Percentiles rank a stretch among this genome's conserved stretches.
Conservation (phyloP, 1,140 invertebrate genomes). For the Plodia interpunctella region DNA sequence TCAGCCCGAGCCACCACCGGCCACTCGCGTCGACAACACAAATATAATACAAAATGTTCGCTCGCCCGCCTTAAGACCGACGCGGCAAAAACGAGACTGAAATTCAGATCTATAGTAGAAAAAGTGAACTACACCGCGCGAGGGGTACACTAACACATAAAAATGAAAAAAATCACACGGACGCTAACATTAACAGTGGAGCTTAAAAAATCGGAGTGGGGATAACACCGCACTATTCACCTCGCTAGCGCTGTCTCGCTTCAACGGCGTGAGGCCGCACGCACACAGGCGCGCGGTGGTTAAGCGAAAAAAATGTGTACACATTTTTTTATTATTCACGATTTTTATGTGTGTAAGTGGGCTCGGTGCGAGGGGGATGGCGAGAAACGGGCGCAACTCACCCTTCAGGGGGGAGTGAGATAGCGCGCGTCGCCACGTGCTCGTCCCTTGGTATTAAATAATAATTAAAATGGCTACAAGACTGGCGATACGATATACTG, state of each 20-base stretch:
- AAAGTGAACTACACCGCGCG: slow-evolving; percentile 75
- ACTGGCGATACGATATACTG: slow-evolving; percentile 68
- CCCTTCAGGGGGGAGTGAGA: slow-evolving; percentile 38
- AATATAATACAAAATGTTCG: slow-evolving; percentile 68
- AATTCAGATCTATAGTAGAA: slow-evolving; percentile 77
- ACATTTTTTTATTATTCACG: slow-evolving; percentile 77
- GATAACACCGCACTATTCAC: slow-evolving; percentile 37
- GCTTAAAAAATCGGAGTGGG: slow-evolving; percentile 75
- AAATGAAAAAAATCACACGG: slow-evolving; percentile 74
- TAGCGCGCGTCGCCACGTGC: slow-evolving; percentile 64
- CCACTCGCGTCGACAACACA: slow-evolving; percentile 51
- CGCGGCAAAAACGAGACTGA: slow-evolving; percentile 77
- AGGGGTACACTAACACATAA: slow-evolving; percentile 76
- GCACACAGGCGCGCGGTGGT: slow-evolving; percentile 60
- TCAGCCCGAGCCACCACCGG: slow-evolving; percentile 26
- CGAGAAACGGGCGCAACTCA: slow-evolving; percentile 25
- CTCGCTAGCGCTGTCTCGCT: slow-evolving; percentile 52
- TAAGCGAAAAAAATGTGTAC: slow-evolving; percentile 76
- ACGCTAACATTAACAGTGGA: slow-evolving; percentile 61
- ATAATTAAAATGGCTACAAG: slow-evolving; percentile 77
- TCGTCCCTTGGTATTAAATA: slow-evolving; percentile 75
- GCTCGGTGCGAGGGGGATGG: slow-evolving; percentile 58
- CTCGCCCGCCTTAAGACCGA: slow-evolving; percentile 68
- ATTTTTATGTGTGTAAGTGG: slow-evolving; percentile 77
- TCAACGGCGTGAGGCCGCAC: slow-evolving; percentile 63